A percentile compares a stretch with the other conserved stretches of the same genome.
These are phyloP conservation scores for Festucalex cinctus DNA, from an alignment of 2,113 vertebrate species.

Conservation along the genomic window DNA sequence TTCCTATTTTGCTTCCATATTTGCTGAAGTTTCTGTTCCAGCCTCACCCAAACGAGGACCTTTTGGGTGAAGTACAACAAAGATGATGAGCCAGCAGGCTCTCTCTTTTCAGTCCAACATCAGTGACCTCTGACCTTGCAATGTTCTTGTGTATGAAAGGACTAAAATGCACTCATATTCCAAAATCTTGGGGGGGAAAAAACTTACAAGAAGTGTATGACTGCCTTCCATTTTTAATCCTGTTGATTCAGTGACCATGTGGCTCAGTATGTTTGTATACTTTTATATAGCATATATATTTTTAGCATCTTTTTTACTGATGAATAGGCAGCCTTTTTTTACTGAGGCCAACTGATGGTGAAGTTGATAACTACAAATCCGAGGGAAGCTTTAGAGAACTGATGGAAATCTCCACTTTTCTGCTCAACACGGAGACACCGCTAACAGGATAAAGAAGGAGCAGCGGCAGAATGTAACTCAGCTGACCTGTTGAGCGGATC, in stretches of 20 bases:
- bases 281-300: background rate
- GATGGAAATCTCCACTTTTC: slow-evolving; percentile 5
- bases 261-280: background rate
- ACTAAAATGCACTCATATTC: background rate
- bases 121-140: background rate
- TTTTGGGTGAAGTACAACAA: too few species aligned
- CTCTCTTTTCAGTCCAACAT: background rate
- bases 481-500: slow-evolving; percentile 31
- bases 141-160: background rate
- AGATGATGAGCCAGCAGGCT: too few species aligned
- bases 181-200: background rate
- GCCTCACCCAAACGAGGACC: too few species aligned
- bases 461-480: slow-evolving; percentile 18
- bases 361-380: background rate
- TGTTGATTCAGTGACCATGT: background rate
- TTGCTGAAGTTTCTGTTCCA: too few species aligned
- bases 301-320: background rate
- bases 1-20: too few species aligned
- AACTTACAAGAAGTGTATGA: background rate
- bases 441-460: slow-evolving; percentile 3
- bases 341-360: background rate
- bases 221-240: background rate
- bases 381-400: background rate
- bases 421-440: background rate
- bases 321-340: slow-evolving; percentile 4